These are phyloP conservation scores for Discoglossus pictus DNA, from an alignment of 2,797 vertebrate genomes.

Conservation along the genomic window DNA sequence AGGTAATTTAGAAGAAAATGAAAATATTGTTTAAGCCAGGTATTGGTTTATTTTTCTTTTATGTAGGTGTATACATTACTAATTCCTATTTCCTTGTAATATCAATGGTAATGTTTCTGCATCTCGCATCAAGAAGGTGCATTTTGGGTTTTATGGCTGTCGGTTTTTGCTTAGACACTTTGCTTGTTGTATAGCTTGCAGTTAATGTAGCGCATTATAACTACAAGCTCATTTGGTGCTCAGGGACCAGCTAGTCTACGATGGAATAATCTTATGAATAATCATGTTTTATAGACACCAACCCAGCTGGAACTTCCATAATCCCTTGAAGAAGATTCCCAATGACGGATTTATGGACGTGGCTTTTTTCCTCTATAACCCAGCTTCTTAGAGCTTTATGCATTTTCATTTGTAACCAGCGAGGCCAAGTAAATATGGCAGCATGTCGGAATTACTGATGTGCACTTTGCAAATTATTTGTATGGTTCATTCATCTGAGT, in stretches of 20 bases:
- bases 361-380: background rate
- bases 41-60: too few relatives aligned
- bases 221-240: conserved; percentile 31
- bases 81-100: too few relatives aligned
- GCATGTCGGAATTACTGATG: background rate
- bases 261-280: conserved; percentile 32
- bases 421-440: background rate
- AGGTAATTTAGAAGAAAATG: too few relatives aligned
- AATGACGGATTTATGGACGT: conserved; percentile 24
- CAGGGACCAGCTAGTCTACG: conserved; percentile 15
- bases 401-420: conserved; percentile 5
- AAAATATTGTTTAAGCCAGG: too few relatives aligned
- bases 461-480: too few relatives aligned
- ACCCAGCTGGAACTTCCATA: conserved; percentile 21
- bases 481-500: too few relatives aligned
- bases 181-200: background rate
- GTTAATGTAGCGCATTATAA: conserved; percentile 27
- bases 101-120: too few relatives aligned
- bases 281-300: conserved; percentile 35
- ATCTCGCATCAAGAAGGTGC: too few relatives aligned
- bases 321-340: background rate
- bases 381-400: background rate
- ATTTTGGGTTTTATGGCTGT: too few relatives aligned
- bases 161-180: background rate
- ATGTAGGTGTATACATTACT: too few relatives aligned